Evolutionary conservation across 2,113 vertebrate species (phyloP), one percentile per base, ranked within the genome.

Genomic region (Microcebus lehilahytsara): DNA sequence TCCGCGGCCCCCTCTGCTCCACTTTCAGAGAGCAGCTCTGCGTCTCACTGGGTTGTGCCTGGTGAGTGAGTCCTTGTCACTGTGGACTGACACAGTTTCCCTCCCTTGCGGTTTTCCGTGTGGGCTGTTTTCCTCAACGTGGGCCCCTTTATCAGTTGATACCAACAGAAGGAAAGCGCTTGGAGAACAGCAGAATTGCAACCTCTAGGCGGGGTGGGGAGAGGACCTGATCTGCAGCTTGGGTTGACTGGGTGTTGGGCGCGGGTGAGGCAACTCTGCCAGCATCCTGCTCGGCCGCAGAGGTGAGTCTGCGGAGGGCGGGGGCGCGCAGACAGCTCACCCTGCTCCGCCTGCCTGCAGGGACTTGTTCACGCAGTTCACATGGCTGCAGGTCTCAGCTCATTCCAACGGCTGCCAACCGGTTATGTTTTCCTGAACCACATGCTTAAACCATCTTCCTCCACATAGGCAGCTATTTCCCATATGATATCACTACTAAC

Each of bases 291-390:
- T 12, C 80, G 88, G 85, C 34, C 9, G 5, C 56, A 2, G 30
- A 92, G 86, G 42, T 13, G 0, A 84, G 51, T 66, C 71, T 27
- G 23, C 14, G 90, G 56, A 42, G 72, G 92, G 95, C 49, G 62
- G 62, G 66, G 46, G 62, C 27, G 11, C 46, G 5, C 12, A 0
- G 77, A 81, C 89, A 91, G 30, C 87, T 56, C 60, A 51, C 64
- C 86, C 25, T 6, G 9, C 62, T 90, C 89, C 7, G 27, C 83
- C 72, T 81, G 83, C 95, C 88, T 96, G 93, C 49, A 84, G 72
- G 74, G 74, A 91, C 93, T 96, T 97, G 96, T 95, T 74, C 95
- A 79, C 42, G 27, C 53, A 69, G 42, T 66, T 71, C 78, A 32
- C 5, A 66, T 16, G 72, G 32, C 89, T 93, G 37, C 27, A 64